These are phyloP conservation scores for Halocaridina rubra DNA, from an alignment of 2,888 invertebrate genomes.

Conservation along the genomic window DNA sequence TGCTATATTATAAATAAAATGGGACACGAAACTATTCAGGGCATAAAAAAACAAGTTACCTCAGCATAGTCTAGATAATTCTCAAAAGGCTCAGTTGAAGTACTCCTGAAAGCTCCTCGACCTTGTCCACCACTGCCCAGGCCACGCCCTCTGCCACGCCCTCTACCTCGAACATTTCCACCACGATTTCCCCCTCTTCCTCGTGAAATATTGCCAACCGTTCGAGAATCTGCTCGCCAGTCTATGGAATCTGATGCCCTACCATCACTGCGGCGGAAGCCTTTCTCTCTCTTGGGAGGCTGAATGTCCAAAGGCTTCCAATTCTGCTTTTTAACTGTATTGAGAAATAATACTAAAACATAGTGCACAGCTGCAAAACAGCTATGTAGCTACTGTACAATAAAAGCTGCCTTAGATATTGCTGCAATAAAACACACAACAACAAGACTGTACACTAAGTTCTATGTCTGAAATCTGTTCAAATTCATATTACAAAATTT, in stretches of 20 bases:
- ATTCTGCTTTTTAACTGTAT: conserved; percentile 77
- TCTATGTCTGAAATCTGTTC: too few relatives aligned
- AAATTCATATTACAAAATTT: not conserved
- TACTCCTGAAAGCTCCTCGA: conserved; percentile 67
- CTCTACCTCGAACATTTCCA: conserved; percentile 34
- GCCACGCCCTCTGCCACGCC: conserved; percentile 63
- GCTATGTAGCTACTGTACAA: too few relatives aligned
- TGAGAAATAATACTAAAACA: too few relatives aligned
- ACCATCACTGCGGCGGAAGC: conserved; percentile 29
- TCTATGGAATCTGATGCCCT: conserved; percentile 35
- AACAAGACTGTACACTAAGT: too few relatives aligned
- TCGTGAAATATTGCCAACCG: conserved; percentile 3
- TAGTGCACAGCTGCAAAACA: too few relatives aligned
- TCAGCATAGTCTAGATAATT: conserved; percentile 70
- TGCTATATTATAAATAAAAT: not conserved
- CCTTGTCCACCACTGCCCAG: conserved; percentile 37
- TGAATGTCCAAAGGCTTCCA: conserved; percentile 90
- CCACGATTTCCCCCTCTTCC: conserved; percentile 27
- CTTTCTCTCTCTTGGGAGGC: conserved; percentile 47
- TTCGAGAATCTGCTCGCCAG: conserved; percentile 47
- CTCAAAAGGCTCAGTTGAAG: conserved; percentile 70
- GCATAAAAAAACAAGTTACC: conserved; percentile 66
- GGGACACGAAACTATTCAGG: too few relatives aligned
- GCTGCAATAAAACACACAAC: too few relatives aligned
- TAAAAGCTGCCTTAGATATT: too few relatives aligned